A percentile compares a stretch with the other conserved stretches of the same genome.
These are phyloP conservation scores for Teinopalpus imperialis DNA, from an alignment of 2,888 invertebrate genomes.

Conservation along the genomic window DNA sequence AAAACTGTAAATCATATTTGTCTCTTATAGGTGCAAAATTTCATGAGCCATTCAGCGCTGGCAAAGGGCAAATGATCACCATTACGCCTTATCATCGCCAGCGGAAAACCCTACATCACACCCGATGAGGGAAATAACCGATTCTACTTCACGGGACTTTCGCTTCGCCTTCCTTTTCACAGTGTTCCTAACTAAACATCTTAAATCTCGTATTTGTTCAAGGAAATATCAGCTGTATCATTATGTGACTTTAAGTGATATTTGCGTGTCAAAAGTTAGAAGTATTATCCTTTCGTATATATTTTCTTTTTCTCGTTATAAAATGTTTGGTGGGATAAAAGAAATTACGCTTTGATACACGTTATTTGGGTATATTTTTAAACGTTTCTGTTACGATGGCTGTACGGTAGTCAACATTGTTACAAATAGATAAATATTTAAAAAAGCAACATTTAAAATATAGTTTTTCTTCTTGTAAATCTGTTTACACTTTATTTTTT, in stretches of 20 bases:
- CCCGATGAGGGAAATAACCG: slow-evolving; percentile 72
- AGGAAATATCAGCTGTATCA: background rate
- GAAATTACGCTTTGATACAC: slow-evolving; percentile 21
- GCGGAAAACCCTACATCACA: slow-evolving; percentile 73
- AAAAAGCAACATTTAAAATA: too few species aligned
- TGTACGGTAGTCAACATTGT: slow-evolving; percentile 27
- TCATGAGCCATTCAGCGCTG: slow-evolving; percentile 29
- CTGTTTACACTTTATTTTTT: too few species aligned
- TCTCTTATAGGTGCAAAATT: slow-evolving; percentile 21
- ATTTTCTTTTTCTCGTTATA: slow-evolving; percentile 16
- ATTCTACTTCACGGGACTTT: slow-evolving; percentile 61
- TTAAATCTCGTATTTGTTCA: background rate
- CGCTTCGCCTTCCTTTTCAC: slow-evolving; percentile 51
- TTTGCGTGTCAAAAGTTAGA: background rate
- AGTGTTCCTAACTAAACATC: slow-evolving; percentile 26
- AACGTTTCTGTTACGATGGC: slow-evolving; percentile 11
- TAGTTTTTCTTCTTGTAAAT: too few species aligned
- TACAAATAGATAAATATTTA: background rate
- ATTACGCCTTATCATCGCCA: slow-evolving; percentile 64
- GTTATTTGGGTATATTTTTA: slow-evolving; percentile 22
- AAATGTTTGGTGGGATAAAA: slow-evolving; percentile 18
- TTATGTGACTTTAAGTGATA: background rate
- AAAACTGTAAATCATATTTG: slow-evolving; percentile 17
- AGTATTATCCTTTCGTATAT: background rate
- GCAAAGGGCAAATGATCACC: slow-evolving; percentile 45